Evolutionary conservation across 1,140 invertebrate genomes (phyloP), one percentile per base, ranked within the genome.

Genomic region (Cryptotermes secundus): DNA sequence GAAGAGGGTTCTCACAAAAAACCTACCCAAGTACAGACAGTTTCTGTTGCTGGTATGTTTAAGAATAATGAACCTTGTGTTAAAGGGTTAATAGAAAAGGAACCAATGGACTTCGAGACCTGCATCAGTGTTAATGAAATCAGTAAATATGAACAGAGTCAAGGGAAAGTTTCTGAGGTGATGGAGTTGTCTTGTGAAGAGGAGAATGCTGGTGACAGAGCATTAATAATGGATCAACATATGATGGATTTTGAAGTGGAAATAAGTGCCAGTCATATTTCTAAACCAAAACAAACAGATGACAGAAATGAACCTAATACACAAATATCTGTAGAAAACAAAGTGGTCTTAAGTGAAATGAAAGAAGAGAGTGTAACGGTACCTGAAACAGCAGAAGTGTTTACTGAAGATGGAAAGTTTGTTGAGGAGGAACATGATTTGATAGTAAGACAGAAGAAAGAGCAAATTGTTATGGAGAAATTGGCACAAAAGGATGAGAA

Each of bases 181-280:
- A n/a, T 72, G 59, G 59, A 72, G n/a, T 7, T 49, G 3, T 19
- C 45, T 1, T 49, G 45, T 49, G 22, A 49, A 22, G 45, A 49
- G 4, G 16, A 49, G 16, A 49, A 22, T 49, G 45, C 3, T 49
- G 45, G 45, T 49, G 3, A 19, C 16, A 1, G 1, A 49, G 3
- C 19, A 19, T 19, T 49, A 49, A 1, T 49, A 19, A 19, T 72
- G 10, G 59, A 31, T 31, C 26, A 72, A 6, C 59, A 72, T 72
- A 16, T 72, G n/a, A 72, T 72, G 59, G 59, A 72, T 72, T 72
- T 72, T 31, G 59, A 72, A 31, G 59, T 72, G 31, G 59, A 72
- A 72, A 31, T 72, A n/a, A 16, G 10, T n/a, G 59, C 59, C 26
- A 72, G 26, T 72, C 59, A 72, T 12, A 72, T 72, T 10, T 72